A percentile compares a stretch with the other conserved stretches of the same genome.
Evolutionary conservation across 2,888 invertebrate species (phyloP).

Genomic region (Epirrhoe alternata): DNA sequence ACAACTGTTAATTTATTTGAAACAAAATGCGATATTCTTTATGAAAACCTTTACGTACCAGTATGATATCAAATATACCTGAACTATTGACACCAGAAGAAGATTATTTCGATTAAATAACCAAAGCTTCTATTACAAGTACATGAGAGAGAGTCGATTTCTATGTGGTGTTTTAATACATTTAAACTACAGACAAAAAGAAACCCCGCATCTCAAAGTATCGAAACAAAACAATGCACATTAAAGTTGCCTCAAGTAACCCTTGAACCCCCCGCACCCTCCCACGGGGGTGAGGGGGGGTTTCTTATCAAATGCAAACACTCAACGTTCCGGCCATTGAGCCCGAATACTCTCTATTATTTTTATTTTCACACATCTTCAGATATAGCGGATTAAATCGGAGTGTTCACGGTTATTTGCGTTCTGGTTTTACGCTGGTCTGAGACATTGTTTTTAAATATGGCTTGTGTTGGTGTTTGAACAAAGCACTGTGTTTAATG

Average conservation of each 20-base stretch:
- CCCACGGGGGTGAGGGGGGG: slow-evolving; percentile 15
- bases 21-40: neutral
- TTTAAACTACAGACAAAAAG: slow-evolving; percentile 3
- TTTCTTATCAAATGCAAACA: slow-evolving; percentile 82
- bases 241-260: slow-evolving; percentile 51
- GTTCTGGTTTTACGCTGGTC: slow-evolving; percentile 48
- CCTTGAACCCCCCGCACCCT: slow-evolving; percentile 49
- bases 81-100: too few relatives aligned
- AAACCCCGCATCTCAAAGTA: slow-evolving; percentile 16
- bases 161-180: neutral
- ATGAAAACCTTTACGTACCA: neutral
- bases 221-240: slow-evolving; percentile 41
- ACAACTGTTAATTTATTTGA: neutral
- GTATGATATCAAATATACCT: neutral
- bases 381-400: slow-evolving; percentile 60
- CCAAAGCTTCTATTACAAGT: neutral
- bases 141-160: neutral
- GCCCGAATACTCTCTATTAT: slow-evolving; percentile 71
- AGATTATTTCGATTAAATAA: neutral
- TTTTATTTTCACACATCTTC: slow-evolving; percentile 74
- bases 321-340: slow-evolving; percentile 80
- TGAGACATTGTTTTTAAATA: slow-evolving; percentile 14
- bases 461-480: slow-evolving; percentile 11
- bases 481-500: neutral
- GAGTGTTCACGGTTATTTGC: slow-evolving; percentile 50